These are phyloP conservation scores for silkworm (Bombyx mori) DNA, from an alignment of 1,140 invertebrate genomes.

Conservation along the genomic window ASM3026992v2 NC_085111.1:1983001-1983500, in stretches of 20 bases:
- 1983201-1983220: slow-evolving; percentile 23
- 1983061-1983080: background rate
- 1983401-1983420: too few species aligned
- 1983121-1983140: background rate
- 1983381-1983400: too few species aligned
- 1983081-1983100: background rate
- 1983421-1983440: too few species aligned
- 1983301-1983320: slow-evolving; percentile 30
- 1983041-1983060: slow-evolving; percentile 45
- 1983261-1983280: slow-evolving; percentile 51
- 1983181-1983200: slow-evolving; percentile 47
- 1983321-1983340: too few species aligned
- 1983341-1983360: too few species aligned
- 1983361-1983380: too few species aligned
- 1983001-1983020: slow-evolving; percentile 37
- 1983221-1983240: slow-evolving; percentile 22
- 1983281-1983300: slow-evolving; percentile 39
- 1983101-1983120: background rate
- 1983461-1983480: too few species aligned
- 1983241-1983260: slow-evolving; percentile 28
- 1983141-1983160: slow-evolving; percentile 56
- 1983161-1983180: slow-evolving; percentile 56
- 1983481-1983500: too few species aligned
- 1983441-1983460: too few species aligned
- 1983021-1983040: slow-evolving; percentile 46